Base-by-base conservation (phyloP, 2,888 invertebrate species). In the Cyrtodaria siliqua region DNA sequence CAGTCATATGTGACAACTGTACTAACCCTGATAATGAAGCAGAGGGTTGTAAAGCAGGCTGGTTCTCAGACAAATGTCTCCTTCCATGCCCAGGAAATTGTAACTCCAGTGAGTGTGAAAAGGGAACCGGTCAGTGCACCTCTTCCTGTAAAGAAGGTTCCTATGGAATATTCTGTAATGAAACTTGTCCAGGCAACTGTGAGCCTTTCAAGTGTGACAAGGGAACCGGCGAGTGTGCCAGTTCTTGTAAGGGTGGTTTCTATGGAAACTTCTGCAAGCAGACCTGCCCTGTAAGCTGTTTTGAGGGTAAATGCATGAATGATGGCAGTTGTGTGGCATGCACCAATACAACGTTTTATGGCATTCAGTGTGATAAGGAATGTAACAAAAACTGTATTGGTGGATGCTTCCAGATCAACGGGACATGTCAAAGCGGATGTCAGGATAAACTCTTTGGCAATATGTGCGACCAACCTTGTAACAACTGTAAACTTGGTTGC, bases 21-120 rank as follows among this genome's bases (percentile, higher is more conserved):
- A 24, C 2, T 23, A 27, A 49, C 33, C 26, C 47, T 18, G 33
- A 27, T 14, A 26, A 61, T 44, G 40, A 26, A 38, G 4, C 52
- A 42, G 69, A 60, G 24, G 55, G 26, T 0, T 75, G 75, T 70
- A 49, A 40, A 9, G 29, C 1, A 20, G 66, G 75, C 55, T 75
- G 27, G 27, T 70, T 42, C 56, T 64, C 69, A 4, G 49, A 40
- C 27, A 38, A 18, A 14, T 76, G 75, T 42, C 50, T 24, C 24
- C 3, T 42, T 24, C 6, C 29, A 4, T 76, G 75, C 56, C 26
- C 67, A 33, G 9, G 2, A 16, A 24, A 38, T 16, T 74, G 74
- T 55, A 16, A 29, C 24, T 2, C 33, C 12, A 56, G 66, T 38
- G 33, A 8, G 12, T 33, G 33, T 33, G 33, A 33, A 8, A 33